A percentile compares a stretch with the other conserved stretches of the same genome.
Evolutionary conservation across 2,797 vertebrate species (phyloP).

Genomic region (Melanotaenia nigrans): DNA sequence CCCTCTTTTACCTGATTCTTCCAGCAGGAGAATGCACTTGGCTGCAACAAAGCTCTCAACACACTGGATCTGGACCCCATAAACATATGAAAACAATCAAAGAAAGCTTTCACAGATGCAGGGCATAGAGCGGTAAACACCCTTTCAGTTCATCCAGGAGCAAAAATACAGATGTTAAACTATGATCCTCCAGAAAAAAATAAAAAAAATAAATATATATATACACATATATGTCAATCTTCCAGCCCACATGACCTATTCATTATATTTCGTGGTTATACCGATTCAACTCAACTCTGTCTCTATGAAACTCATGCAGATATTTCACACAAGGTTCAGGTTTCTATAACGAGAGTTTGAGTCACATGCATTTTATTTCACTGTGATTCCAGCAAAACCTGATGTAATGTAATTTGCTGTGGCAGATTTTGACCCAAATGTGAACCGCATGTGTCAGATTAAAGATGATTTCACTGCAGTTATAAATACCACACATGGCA

Average conservation of each 20-base stretch:
- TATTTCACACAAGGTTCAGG: not conserved
- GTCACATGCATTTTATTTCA: constrained; percentile 31
- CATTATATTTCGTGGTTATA: not conserved
- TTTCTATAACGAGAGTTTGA: not conserved
- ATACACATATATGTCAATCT: not conserved
- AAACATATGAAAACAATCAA: not conserved
- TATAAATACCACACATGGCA: constrained; percentile 22
- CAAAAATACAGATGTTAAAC: not conserved
- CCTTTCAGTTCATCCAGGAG: not conserved
- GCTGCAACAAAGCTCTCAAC: not conserved
- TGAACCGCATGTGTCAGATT: constrained; percentile 36
- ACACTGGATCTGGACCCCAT: not conserved
- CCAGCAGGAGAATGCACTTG: not conserved
- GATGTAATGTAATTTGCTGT: constrained; percentile 11
- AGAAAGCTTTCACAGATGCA: not conserved
- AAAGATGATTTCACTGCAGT: constrained; percentile 17
- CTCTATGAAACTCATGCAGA: not conserved
- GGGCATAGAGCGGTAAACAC: not conserved
- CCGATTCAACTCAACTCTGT: not conserved
- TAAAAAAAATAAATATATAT: too few relatives aligned
- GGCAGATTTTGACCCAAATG: constrained; percentile 31
- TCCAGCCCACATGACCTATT: constrained; percentile 1
- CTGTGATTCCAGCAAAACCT: constrained; percentile 5
- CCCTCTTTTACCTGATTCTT: not conserved
- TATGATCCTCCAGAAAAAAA: not conserved